phyloP scores from a whole-genome alignment of 2,888 invertebrate genomes.

The Unio pictorum region DNA sequence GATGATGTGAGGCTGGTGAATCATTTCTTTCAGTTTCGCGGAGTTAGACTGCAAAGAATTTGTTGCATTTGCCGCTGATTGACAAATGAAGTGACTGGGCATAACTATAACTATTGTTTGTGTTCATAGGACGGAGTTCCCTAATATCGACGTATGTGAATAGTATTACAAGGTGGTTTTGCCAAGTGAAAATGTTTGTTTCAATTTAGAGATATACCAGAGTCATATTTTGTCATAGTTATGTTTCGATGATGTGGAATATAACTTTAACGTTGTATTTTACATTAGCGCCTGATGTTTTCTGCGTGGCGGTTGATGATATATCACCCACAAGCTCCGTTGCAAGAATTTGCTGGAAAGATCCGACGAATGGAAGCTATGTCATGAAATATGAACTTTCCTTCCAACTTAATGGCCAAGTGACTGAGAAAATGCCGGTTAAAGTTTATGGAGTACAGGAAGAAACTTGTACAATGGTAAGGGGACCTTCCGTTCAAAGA shows the following conservation, averaged over 20 bases:
- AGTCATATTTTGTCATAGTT: too few relatives aligned
- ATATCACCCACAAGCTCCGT: constrained; percentile 7
- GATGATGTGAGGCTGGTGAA: too few relatives aligned
- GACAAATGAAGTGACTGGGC: too few relatives aligned
- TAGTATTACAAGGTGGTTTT: too few relatives aligned
- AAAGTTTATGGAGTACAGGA: constrained; percentile 36
- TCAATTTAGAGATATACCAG: too few relatives aligned
- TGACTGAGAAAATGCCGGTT: constrained; percentile 38
- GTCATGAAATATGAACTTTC: constrained; percentile 46
- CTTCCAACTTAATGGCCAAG: constrained; percentile 39
- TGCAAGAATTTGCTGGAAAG: constrained; percentile 50
- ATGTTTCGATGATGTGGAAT: constrained; percentile 26
- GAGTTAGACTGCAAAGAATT: too few relatives aligned
- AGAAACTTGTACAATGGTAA: constrained; percentile 43
- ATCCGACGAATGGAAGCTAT: constrained; percentile 46
- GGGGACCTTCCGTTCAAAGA: constrained; percentile 30
- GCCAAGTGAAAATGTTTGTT: too few relatives aligned
- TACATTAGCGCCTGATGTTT: constrained; percentile 48
- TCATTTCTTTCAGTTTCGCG: too few relatives aligned
- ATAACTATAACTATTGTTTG: too few relatives aligned
- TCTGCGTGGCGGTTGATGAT: constrained; percentile 45
- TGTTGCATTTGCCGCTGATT: too few relatives aligned
- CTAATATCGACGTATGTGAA: too few relatives aligned
- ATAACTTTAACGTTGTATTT: constrained; percentile 49
- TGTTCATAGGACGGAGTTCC: too few relatives aligned